Conservation (phyloP, 2,797 vertebrate genomes). For the Bucorvus abyssinicus region DNA sequence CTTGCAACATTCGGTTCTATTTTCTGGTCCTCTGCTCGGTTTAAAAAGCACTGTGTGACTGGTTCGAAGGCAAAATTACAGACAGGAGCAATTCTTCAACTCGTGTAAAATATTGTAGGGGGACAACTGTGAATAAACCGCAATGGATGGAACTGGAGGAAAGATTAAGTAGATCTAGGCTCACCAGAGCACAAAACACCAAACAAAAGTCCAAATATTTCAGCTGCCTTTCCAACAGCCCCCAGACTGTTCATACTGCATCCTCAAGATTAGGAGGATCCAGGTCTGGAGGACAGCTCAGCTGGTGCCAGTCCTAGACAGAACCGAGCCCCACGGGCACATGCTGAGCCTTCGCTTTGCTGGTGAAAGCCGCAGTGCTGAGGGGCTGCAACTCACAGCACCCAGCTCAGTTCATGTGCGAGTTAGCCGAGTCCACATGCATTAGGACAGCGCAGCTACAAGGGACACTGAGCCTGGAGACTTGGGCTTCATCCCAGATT, state of each 20-base stretch:
- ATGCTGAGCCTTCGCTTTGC: neutral
- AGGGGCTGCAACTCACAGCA: neutral
- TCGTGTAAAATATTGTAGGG: neutral
- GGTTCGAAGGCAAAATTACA: neutral
- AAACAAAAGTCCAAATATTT: neutral
- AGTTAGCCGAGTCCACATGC: neutral
- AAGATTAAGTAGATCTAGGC: neutral
- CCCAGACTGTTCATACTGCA: neutral
- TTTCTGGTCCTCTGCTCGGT: neutral
- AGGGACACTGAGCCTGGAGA: neutral
- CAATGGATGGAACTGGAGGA: neutral
- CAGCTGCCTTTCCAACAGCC: neutral
- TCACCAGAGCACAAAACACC: neutral
- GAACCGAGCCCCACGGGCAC: neutral
- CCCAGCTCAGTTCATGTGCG: accelerated
- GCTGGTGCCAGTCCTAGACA: neutral
- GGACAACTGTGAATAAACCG: neutral
- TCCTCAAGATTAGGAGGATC: neutral
- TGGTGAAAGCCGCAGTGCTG: accelerated
- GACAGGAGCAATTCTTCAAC: neutral
- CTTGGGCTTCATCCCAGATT: neutral
- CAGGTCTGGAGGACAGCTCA: neutral
- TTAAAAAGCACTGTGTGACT: neutral
- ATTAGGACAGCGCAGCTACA: neutral
- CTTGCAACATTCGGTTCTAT: neutral